phyloP scores from a whole-genome alignment of 2,797 vertebrate genomes.

The Eutrigla gurnardus region DNA sequence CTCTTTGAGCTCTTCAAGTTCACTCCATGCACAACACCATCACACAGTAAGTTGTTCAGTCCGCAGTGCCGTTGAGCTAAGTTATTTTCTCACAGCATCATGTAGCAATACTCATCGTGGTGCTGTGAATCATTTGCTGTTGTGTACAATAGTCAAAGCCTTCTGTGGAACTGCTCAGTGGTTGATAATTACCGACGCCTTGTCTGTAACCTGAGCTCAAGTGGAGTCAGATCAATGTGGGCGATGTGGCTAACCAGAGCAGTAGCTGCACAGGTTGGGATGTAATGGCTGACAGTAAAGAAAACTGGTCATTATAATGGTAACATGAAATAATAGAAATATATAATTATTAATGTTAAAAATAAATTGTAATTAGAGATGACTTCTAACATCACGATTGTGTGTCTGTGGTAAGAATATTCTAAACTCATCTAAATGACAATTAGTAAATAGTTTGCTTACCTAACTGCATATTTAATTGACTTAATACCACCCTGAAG shows the following conservation, averaged over 20 bases:
- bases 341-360: neutral
- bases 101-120: slow-evolving; percentile 60
- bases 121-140: slow-evolving; percentile 50
- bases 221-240: slow-evolving; percentile 19
- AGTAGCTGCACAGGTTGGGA: slow-evolving; percentile 22
- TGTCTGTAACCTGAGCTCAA: slow-evolving; percentile 25
- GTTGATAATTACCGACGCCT: slow-evolving; percentile 7
- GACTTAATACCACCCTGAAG: neutral
- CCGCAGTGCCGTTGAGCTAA: slow-evolving; percentile 20
- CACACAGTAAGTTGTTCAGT: slow-evolving; percentile 33
- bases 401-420: neutral
- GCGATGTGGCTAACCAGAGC: slow-evolving; percentile 5
- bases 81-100: slow-evolving; percentile 54
- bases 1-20: slow-evolving; percentile 24
- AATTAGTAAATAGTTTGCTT: too few relatives aligned
- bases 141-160: neutral
- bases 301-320: neutral
- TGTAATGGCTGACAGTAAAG: neutral
- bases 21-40: slow-evolving; percentile 35
- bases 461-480: neutral
- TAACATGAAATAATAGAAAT: neutral
- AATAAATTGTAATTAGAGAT: neutral
- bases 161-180: slow-evolving; percentile 20
- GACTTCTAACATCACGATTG: neutral
- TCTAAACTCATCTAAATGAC: neutral